Conservation (phyloP, 2,888 invertebrate genomes). For the Brachyopa scutellaris region DNA sequence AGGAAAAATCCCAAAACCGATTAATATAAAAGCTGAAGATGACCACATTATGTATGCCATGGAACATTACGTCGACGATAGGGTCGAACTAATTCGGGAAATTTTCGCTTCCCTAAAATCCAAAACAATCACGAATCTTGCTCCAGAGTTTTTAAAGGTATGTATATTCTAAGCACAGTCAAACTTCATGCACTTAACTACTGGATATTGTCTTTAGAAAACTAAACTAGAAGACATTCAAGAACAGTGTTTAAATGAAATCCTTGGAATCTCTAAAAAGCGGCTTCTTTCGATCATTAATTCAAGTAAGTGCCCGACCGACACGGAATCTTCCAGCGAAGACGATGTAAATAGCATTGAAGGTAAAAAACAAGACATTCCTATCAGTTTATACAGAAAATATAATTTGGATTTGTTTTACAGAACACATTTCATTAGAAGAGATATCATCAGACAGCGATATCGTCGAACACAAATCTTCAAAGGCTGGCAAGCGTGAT, state of each 20-base stretch:
- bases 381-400: background rate
- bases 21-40: constrained; percentile 79
- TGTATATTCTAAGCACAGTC: no score
- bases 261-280: constrained; percentile 85
- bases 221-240: constrained; percentile 83
- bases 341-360: constrained; percentile 80
- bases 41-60: constrained; percentile 83
- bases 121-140: constrained; percentile 84
- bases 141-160: constrained; percentile 83
- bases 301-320: constrained; percentile 80
- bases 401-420: constrained; percentile 23
- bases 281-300: constrained; percentile 83
- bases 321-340: constrained; percentile 81
- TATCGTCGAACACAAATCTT: constrained; percentile 74
- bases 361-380: constrained; percentile 73
- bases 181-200: no score
- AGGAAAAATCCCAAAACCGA: constrained; percentile 79
- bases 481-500: constrained; percentile 68
- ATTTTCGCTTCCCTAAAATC: constrained; percentile 84
- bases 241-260: constrained; percentile 85
- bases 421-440: constrained; percentile 85
- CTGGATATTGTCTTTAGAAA: constrained; percentile 73
- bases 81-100: constrained; percentile 85
- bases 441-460: constrained; percentile 84
- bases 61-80: constrained; percentile 84